Percentiles rank a stretch among this genome's conserved stretches.
Evolutionary conservation across 2,888 invertebrate genomes (phyloP).

Genomic region (Drosophila dives): DNA sequence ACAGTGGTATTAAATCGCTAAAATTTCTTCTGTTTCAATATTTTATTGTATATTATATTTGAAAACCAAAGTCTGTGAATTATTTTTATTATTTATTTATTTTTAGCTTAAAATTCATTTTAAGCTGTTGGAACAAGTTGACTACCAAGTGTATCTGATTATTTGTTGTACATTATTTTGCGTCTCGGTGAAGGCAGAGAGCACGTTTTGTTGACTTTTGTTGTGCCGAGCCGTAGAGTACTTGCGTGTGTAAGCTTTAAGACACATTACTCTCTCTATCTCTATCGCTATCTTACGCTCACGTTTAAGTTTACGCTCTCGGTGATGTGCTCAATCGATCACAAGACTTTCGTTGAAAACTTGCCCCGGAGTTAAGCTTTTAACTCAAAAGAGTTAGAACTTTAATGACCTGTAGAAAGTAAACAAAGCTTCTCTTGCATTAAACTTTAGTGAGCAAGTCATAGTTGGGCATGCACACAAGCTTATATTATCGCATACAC

Average conservation of each 20-base stretch:
- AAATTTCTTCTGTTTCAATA: background rate
- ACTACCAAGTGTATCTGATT: background rate
- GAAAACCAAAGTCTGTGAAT: background rate
- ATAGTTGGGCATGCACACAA: background rate
- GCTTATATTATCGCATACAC: background rate
- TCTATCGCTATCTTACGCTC: slow-evolving; percentile 6
- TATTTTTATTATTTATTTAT: no score
- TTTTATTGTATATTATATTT: background rate
- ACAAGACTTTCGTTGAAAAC: slow-evolving; percentile 25
- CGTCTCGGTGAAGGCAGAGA: slow-evolving; percentile 35
- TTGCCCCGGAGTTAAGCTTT: slow-evolving; percentile 21
- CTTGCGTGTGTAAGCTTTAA: slow-evolving; percentile 24
- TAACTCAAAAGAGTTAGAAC: slow-evolving; percentile 16
- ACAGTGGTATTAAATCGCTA: slow-evolving; percentile 8
- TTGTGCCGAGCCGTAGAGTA: slow-evolving; percentile 4
- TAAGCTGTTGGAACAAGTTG: background rate
- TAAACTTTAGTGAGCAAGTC: slow-evolving; percentile 30
- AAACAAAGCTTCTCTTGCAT: slow-evolving; percentile 25
- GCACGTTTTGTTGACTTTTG: slow-evolving; percentile 21
- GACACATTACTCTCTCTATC: slow-evolving; percentile 1
- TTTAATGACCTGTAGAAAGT: background rate
- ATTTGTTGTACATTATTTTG: background rate
- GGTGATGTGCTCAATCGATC: slow-evolving; percentile 29
- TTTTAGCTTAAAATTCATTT: slow-evolving; percentile 2
- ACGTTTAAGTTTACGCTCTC: slow-evolving; percentile 7